phyloP scores from a whole-genome alignment of 1,140 invertebrate species.

The Drosophila subpulchrella region DNA sequence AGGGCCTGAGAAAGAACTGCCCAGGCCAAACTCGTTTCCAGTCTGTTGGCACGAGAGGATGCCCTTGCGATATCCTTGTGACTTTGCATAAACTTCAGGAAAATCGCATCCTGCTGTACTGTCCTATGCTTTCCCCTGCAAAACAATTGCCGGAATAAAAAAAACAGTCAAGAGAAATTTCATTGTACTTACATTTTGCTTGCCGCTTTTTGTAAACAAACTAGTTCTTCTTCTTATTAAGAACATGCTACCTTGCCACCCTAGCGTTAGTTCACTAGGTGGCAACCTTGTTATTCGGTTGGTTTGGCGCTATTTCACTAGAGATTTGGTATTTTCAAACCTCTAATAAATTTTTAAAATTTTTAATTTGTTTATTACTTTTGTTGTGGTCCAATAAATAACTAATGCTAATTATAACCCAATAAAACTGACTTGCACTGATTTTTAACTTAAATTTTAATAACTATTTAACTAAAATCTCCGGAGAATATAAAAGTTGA shows the following conservation, averaged over 20 bases:
- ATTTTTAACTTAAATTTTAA: too few species aligned
- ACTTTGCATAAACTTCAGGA: too few species aligned
- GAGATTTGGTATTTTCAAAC: not conserved
- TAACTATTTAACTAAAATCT: too few species aligned
- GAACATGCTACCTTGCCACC: not conserved
- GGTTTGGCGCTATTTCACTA: not conserved
- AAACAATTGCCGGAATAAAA: not conserved
- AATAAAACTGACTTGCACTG: too few species aligned
- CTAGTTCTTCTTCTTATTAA: not conserved
- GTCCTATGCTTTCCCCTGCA: not conserved
- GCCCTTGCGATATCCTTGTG: not conserved
- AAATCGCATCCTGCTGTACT: not conserved
- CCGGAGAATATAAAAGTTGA: too few species aligned
- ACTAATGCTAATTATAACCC: too few species aligned
- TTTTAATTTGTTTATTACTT: not conserved
- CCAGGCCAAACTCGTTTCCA: not conserved
- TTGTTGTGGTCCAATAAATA: not conserved
- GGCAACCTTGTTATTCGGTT: not conserved
- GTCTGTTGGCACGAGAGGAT: not conserved
- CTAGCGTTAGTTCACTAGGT: not conserved
- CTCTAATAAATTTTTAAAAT: not conserved
- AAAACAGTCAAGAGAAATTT: not conserved
- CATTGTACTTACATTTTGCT: not conserved
- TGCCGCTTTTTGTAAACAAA: conserved; percentile 1
- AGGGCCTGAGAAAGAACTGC: not conserved